phyloP scores from a whole-genome alignment of 2,113 vertebrate species.

The Theristicus caerulescens region DNA sequence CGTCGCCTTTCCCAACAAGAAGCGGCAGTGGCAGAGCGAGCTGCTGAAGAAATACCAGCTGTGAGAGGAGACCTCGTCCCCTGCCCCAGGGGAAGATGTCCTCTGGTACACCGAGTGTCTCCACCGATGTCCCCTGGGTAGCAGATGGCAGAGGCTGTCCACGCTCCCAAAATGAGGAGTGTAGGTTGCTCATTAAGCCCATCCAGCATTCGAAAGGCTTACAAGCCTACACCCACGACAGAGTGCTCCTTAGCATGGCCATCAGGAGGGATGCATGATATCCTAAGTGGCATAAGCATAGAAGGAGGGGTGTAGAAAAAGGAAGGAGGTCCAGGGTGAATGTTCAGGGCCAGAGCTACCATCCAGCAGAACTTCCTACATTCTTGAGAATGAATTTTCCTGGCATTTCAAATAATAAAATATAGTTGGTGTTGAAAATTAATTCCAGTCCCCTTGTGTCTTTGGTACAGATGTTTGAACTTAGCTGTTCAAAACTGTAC shows the following conservation, averaged over 20 bases:
- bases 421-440: rapidly evolving
- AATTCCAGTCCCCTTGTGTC: not conserved
- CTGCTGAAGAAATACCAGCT: constrained; percentile 70
- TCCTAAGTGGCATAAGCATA: not conserved
- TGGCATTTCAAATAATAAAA: not conserved
- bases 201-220: rapidly evolving
- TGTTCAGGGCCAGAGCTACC: not conserved
- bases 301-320: not conserved
- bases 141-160: not conserved
- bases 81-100: rapidly evolving
- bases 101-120: rapidly evolving
- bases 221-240: not conserved
- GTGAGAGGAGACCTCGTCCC: not conserved
- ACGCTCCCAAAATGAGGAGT: rapidly evolving
- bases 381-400: not conserved
- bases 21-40: constrained; percentile 67
- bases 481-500: not conserved
- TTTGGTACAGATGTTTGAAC: not conserved
- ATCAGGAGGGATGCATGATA: rapidly evolving
- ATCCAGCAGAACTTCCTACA: not conserved
- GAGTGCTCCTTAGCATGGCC: not conserved
- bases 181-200: not conserved
- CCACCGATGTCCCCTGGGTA: rapidly evolving
- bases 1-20: constrained; percentile 52
- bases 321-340: not conserved